Base-by-base conservation (phyloP, 2,888 invertebrate species). In the Eutolmus rufibarbis region DNA sequence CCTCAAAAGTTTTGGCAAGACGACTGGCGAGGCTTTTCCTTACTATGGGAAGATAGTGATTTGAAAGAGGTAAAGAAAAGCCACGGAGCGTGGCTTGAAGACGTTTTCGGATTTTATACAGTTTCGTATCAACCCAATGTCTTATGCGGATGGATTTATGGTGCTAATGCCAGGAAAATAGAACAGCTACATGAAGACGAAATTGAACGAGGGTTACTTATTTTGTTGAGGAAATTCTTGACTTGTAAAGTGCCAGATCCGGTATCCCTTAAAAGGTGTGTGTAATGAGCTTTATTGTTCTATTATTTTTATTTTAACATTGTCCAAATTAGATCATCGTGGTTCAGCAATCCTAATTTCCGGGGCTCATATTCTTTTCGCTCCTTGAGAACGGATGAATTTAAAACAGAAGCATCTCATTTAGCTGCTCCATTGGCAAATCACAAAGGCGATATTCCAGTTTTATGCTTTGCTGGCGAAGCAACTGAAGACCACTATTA, bases 91-190 rank as follows among this genome's bases (percentile, higher is more conserved):
- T 96, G 96, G 96, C 91, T 95, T 79, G 94, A 94, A 90, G 94
- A 94, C 89, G 93, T 96, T 14, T 95, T 95, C 90, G 95, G 95
- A 87, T 96, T 96, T 91, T 95, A 95, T 90, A 93, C 94, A 8
- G 94, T 95, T 7, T 94, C 94, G 89, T 93, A 94, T 89, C 94
- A 95, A 90, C 94, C 95, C 0, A 93, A 93, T 46, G 92, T 95
- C n/a, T 91, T 97, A 43, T 93, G 95, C 87, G 96, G 94, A 0
- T 96, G 96, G 96, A 93, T 96, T n/a, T 94, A 94, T 79, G 96
- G 96, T 1, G 92, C 93, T 76, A 94, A 94, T 89, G 95, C 95
- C 0, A 92, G 93, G 88, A 91, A 94, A 86, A 94, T 96, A 92
- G 97, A 97, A 91, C 91, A 91, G 2, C 90, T 95, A 66, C 90